Evolutionary conservation across 2,888 invertebrate species (phyloP).

Genomic region (Trichopria drosophilae): DNA sequence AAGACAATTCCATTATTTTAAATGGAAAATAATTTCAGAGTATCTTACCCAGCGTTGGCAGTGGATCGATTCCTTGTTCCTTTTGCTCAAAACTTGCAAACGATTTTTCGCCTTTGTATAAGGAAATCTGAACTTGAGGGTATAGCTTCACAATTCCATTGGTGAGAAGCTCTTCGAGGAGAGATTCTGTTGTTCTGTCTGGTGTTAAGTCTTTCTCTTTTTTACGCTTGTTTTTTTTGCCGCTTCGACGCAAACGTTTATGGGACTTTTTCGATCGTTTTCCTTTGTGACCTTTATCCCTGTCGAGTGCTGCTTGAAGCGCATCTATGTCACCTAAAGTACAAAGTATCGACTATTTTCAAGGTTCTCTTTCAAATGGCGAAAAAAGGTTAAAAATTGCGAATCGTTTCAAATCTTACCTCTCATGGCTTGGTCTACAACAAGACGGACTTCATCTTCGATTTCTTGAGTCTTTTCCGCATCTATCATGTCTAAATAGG

Average conservation of each 20-base stretch:
- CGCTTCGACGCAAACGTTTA: constrained; percentile 74
- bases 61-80: constrained; percentile 62
- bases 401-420: constrained; percentile 44
- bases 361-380: neutral
- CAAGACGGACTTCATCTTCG: constrained; percentile 78
- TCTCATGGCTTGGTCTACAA: constrained; percentile 79
- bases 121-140: constrained; percentile 68
- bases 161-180: constrained; percentile 88
- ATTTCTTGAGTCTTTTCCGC: constrained; percentile 81
- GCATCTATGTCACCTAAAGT: constrained; percentile 62
- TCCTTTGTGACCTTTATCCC: constrained; percentile 72
- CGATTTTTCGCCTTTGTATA: constrained; percentile 81
- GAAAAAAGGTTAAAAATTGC: neutral
- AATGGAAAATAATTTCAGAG: constrained; percentile 1
- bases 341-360: neutral
- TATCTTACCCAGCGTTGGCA: constrained; percentile 57
- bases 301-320: constrained; percentile 72
- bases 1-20: no score
- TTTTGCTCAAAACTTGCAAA: constrained; percentile 65
- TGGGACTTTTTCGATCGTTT: constrained; percentile 81
- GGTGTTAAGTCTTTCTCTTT: constrained; percentile 94
- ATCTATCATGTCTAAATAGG: constrained; percentile 81
- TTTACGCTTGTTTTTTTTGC: constrained; percentile 89
- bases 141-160: constrained; percentile 88
- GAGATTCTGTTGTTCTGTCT: constrained; percentile 84